These are phyloP conservation scores for Drosophila asahinai DNA, from an alignment of 1,140 invertebrate species.

Conservation along the genomic window DNA sequence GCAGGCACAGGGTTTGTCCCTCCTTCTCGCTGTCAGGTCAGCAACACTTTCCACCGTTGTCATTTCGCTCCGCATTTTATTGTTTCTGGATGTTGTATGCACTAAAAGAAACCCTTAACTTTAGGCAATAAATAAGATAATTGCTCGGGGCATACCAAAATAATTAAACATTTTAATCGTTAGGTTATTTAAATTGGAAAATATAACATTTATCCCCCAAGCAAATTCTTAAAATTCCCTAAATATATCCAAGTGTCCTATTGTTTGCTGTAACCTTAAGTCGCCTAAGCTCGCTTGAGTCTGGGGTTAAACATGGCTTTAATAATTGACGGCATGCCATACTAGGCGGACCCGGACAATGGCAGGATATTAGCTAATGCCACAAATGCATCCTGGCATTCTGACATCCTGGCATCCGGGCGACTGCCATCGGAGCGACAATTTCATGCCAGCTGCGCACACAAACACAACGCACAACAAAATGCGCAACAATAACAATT, in stretches of 20 bases:
- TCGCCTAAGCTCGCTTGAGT: conserved; percentile 10
- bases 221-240: too few relatives aligned
- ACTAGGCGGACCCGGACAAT: conserved; percentile 39
- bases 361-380: conserved; percentile 77
- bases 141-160: not conserved
- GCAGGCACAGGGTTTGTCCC: conserved; percentile 1
- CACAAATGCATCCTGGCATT: conserved; percentile 67
- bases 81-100: conserved; percentile 2
- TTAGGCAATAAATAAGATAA: not conserved
- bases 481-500: conserved; percentile 83
- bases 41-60: conserved; percentile 49
- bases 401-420: conserved; percentile 28
- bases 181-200: too few relatives aligned
- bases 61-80: conserved; percentile 31
- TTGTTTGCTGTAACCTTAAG: conserved; percentile 8
- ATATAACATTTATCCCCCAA: not conserved
- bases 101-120: not conserved
- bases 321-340: conserved; percentile 67
- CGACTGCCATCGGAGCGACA: conserved; percentile 40
- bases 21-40: conserved; percentile 17
- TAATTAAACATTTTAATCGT: not conserved
- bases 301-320: conserved; percentile 55
- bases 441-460: conserved; percentile 76
- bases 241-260: not conserved
- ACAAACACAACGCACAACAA: conserved; percentile 36